Evolutionary conservation across 2,797 vertebrate genomes (phyloP).

Genomic region (Kryptolebias ocellatus): DNA sequence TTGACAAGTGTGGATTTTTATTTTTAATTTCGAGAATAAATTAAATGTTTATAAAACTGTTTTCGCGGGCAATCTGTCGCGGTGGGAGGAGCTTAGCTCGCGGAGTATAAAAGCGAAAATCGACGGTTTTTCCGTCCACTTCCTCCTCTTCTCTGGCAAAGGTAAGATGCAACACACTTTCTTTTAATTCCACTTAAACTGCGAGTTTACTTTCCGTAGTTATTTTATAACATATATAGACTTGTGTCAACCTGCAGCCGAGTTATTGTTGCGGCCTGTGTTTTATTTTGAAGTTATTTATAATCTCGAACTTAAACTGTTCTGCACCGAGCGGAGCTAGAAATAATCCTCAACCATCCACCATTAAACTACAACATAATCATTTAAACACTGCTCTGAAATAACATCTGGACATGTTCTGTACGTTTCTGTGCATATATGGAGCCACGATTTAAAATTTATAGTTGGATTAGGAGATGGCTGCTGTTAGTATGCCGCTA

Average conservation of each 20-base stretch:
- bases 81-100: slow-evolving; percentile 46
- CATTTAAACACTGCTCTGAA: fast-evolving
- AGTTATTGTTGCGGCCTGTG: fast-evolving
- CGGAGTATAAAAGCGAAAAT: slow-evolving; percentile 36
- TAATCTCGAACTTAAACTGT: fast-evolving
- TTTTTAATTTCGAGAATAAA: too few species aligned
- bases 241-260: not conserved
- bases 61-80: fast-evolving
- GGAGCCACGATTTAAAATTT: too few species aligned
- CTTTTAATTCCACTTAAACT: too few species aligned
- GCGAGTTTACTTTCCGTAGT: not conserved
- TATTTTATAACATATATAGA: not conserved
- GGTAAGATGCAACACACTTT: slow-evolving; percentile 44
- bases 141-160: fast-evolving
- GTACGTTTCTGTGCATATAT: not conserved
- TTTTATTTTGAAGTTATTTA: fast-evolving
- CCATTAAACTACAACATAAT: fast-evolving
- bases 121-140: not conserved
- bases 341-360: slow-evolving; percentile 64
- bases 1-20: too few species aligned
- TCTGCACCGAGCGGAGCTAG: fast-evolving
- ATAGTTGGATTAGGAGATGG: not conserved
- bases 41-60: not conserved
- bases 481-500: fast-evolving
- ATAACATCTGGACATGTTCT: fast-evolving